phyloP scores from a whole-genome alignment of 2,888 invertebrate genomes.

The Thymelicus acteon region DNA sequence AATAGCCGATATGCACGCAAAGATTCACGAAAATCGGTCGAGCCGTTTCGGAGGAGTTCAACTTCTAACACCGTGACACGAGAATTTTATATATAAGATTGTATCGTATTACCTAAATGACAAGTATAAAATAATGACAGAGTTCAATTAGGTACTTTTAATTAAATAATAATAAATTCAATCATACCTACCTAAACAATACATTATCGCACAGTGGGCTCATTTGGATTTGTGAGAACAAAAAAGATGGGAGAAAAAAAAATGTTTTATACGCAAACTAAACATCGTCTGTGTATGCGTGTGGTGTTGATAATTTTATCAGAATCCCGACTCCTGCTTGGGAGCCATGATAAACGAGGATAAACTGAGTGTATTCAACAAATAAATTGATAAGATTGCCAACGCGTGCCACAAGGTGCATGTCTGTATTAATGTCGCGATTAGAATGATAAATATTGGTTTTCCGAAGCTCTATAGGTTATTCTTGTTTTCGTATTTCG shows the following conservation, averaged over 20 bases:
- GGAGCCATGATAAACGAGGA: conserved; percentile 22
- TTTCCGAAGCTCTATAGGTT: conserved; percentile 37
- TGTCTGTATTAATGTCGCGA: conserved; percentile 50
- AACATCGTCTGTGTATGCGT: conserved; percentile 6
- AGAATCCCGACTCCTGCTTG: conserved; percentile 18
- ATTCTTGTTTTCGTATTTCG: conserved; percentile 26
- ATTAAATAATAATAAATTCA: neutral
- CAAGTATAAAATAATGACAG: no score
- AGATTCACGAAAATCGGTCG: no score
- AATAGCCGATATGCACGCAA: no score
- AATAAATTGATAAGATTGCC: conserved; percentile 58
- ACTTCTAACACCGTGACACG: no score
- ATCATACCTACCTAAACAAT: neutral
- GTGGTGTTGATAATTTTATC: conserved; percentile 32
- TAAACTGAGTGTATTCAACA: conserved; percentile 42
- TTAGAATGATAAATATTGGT: conserved; percentile 69
- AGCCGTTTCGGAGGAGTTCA: no score
- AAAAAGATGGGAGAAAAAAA: neutral
- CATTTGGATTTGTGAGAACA: neutral
- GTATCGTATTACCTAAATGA: no score
- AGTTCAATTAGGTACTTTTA: no score
- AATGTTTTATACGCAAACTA: conserved; percentile 10
- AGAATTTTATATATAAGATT: no score
- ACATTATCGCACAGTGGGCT: neutral
- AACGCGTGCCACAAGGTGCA: conserved; percentile 50